Base-by-base conservation (phyloP, 1,140 invertebrate species). In the Cydia strobilella region DNA sequence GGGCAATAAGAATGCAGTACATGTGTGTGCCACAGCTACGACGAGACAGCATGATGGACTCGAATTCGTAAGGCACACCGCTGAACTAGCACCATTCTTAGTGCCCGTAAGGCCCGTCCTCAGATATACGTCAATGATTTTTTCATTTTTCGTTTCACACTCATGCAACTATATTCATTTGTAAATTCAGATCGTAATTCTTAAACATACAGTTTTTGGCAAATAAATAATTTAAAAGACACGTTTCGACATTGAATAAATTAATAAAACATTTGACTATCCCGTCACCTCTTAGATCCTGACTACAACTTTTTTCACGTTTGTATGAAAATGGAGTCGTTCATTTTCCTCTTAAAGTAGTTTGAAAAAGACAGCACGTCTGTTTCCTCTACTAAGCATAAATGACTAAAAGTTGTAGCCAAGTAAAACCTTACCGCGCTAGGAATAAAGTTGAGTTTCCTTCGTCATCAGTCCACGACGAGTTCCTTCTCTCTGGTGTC, bases 381-480 rank as follows among this genome's bases (percentile, higher is more conserved):
- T 39, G 35, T 1, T 39, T 39, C 35, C 35, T 1, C 10, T 10
- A 10, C 9, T 10, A 39, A 39, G 42, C 13, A 13, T 13, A 45
- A 45, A 12, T 13, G 13, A 45, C 42, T 45, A 45, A 45, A 45
- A 13, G 42, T 15, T 45, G 42, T 45, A 45, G 42, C 42, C 42
- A 51, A 51, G 48, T n/a, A 7, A 13, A 65, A 39, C 65, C 65
- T 69, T 69, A 69, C 9, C 27, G 0, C 20, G 65, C 72, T 66
- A 12, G 13, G 10, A 76, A 77, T 75, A 75, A 72, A 59, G 75
- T 72, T 72, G 31, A 20, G 0, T 15, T 9, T 75, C 27, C 51
- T 59, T 81, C 42, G 42, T 45, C 71, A 82, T 90, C 86, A 90
- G 75, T 90, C 87, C 69, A 82, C 74, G 74, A 88, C 74, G 15